These are phyloP conservation scores for Phytoseiulus persimilis DNA, from an alignment of 2,888 invertebrate species.

Conservation along the genomic window DNA sequence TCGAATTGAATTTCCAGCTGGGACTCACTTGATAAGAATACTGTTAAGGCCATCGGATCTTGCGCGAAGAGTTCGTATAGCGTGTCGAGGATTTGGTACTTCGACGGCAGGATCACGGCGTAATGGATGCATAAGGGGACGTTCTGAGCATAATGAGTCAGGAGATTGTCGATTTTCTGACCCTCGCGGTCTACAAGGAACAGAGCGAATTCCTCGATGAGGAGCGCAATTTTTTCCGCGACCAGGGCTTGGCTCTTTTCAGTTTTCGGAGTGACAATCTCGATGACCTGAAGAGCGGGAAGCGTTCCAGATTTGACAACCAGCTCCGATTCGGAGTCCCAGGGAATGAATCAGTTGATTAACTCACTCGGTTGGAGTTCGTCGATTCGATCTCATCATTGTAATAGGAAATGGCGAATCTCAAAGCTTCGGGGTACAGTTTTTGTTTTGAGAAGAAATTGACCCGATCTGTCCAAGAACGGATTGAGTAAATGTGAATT, in stretches of 20 bases:
- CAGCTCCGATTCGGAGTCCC: not conserved
- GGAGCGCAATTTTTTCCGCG: constrained; percentile 48
- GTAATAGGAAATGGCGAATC: constrained; percentile 31
- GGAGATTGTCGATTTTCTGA: constrained; percentile 50
- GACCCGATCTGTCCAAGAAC: constrained; percentile 50
- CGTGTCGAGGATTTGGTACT: constrained; percentile 34
- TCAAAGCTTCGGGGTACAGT: constrained; percentile 24
- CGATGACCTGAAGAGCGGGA: not conserved
- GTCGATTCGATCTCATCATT: constrained; percentile 29
- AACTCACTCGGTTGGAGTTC: constrained; percentile 7
- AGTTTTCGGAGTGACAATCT: constrained; percentile 26
- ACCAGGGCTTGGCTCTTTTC: constrained; percentile 41
- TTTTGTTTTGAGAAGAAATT: constrained; percentile 35
- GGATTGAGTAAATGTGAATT: constrained; percentile 56
- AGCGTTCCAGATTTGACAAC: not conserved
- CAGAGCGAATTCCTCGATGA: constrained; percentile 48
- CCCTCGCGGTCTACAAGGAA: constrained; percentile 49
- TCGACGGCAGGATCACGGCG: constrained; percentile 26
- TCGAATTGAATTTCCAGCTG: no score
- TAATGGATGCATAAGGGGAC: constrained; percentile 45
- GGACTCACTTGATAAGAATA: constrained; percentile 44
- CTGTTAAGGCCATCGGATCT: constrained; percentile 26
- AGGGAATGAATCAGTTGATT: no score
- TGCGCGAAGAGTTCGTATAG: constrained; percentile 21
- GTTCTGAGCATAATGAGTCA: constrained; percentile 50